Evolutionary conservation across 2,113 vertebrate species (phyloP), one percentile per base, ranked within the genome.

Genomic region (Tonatia bakeri): DNA sequence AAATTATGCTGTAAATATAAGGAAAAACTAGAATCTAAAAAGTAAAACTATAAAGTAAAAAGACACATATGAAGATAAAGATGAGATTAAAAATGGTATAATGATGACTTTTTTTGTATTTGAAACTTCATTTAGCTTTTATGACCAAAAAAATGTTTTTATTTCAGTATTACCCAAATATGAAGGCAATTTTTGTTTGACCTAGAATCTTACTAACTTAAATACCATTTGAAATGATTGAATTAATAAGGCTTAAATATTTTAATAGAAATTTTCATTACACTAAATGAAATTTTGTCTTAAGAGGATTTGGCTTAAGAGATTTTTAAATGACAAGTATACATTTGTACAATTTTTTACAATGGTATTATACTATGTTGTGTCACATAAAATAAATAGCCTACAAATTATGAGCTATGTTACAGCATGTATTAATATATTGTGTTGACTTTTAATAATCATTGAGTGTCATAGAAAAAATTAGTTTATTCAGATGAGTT

Each of bases 181-280:
- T 91, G 9, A 87, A 85, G 20, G 15, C 36, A 43, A 59, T 76
- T 72, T 79, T 67, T 87, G 16, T 93, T 73, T 67, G 91, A 59
- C 4, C 13, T 88, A 56, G 3, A 88, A 19, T 45, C 45, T 73
- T 87, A 88, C 4, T 65, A 96, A 79, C 2, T 36, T 89, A 88
- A 93, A 79, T 92, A 36, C 3, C 16, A 73, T 50, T 54, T 89
- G 40, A 90, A 73, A 89, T 93, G 33, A 83, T 5, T 77, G 15
- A 72, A 50, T 94, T 24, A 87, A 90, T 65, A 72, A 33, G 28
- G 5, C 16, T 84, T 91, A 95, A 80, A 65, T 59, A 33, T 61
- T 75, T 69, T 82, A 69, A 86, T 56, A 86, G 14, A 90, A n/a
- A 86, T 90, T 96, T 96, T 82, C 1, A 96, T 73, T 73, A 80